phyloP scores from a whole-genome alignment of 2,888 invertebrate species.

The Adela reaumurella region DNA sequence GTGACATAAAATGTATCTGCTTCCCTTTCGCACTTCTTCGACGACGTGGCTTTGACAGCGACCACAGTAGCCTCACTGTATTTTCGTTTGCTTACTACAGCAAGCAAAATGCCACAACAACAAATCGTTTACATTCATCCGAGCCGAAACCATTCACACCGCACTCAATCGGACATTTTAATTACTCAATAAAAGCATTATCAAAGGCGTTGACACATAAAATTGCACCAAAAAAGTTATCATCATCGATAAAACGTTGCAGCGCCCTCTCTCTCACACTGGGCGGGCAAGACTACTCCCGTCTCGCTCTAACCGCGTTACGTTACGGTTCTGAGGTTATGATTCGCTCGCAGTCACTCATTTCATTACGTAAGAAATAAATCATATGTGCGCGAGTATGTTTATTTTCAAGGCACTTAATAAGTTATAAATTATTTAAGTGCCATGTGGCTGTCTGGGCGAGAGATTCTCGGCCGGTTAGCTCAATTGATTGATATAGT shows the following conservation, averaged over 20 bases:
- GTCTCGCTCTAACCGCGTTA: neutral
- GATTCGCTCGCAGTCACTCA: neutral
- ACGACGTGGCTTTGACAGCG: too few species aligned
- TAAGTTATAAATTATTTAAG: slow-evolving; percentile 42
- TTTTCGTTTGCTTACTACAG: too few species aligned
- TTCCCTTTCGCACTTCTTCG: too few species aligned
- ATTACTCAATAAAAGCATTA: slow-evolving; percentile 53
- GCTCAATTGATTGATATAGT: neutral
- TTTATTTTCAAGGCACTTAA: slow-evolving; percentile 55
- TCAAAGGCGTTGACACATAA: slow-evolving; percentile 43
- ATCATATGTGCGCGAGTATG: slow-evolving; percentile 51
- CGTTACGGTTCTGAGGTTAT: neutral
- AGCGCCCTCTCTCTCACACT: slow-evolving; percentile 24
- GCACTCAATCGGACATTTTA: slow-evolving; percentile 19
- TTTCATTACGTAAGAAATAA: slow-evolving; percentile 29
- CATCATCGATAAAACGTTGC: slow-evolving; percentile 32
- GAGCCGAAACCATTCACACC: neutral
- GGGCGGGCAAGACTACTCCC: neutral
- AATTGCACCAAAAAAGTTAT: slow-evolving; percentile 25
- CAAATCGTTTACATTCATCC: too few species aligned
- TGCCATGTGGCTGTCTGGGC: slow-evolving; percentile 1
- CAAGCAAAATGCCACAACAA: too few species aligned
- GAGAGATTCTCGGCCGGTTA: neutral
- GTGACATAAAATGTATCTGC: too few species aligned
- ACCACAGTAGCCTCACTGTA: too few species aligned